A percentile compares a stretch with the other conserved stretches of the same genome.
These are phyloP conservation scores for Odocoileus virginianus DNA, from an alignment of 2,113 vertebrate species.

Conservation along the genomic window DNA sequence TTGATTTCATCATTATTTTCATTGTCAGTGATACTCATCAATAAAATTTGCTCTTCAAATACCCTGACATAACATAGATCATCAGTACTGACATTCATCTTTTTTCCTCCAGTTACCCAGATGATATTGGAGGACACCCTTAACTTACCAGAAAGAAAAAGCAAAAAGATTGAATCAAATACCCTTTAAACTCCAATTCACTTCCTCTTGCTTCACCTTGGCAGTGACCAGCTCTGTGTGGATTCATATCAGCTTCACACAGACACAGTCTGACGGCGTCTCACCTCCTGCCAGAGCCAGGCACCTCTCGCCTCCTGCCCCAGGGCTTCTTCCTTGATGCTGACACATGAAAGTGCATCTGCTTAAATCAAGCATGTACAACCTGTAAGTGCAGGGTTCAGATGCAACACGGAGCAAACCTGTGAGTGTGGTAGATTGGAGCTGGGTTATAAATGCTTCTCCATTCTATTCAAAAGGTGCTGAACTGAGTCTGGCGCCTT, in stretches of 20 bases:
- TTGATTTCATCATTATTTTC: conserved; percentile 30
- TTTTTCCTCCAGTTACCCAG: background rate
- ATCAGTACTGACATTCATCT: background rate
- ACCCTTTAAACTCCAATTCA: background rate
- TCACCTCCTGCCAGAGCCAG: background rate
- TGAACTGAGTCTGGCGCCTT: background rate
- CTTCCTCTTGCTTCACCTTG: background rate
- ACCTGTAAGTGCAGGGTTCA: background rate
- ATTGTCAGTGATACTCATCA: background rate
- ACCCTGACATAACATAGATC: background rate
- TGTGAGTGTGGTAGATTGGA: background rate
- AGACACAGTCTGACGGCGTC: background rate
- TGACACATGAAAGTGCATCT: background rate
- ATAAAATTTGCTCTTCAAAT: background rate
- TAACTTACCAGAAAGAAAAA: background rate
- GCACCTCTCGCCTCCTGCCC: background rate
- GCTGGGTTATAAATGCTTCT: background rate
- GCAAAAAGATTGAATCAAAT: background rate
- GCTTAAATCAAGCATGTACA: background rate
- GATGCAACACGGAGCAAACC: background rate
- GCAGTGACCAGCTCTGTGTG: background rate
- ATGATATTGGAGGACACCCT: background rate
- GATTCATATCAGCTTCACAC: background rate
- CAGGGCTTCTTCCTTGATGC: background rate
- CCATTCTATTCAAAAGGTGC: background rate